Conservation (phyloP, 1,140 invertebrate genomes). For the Hylyphantes graminicola region DNA sequence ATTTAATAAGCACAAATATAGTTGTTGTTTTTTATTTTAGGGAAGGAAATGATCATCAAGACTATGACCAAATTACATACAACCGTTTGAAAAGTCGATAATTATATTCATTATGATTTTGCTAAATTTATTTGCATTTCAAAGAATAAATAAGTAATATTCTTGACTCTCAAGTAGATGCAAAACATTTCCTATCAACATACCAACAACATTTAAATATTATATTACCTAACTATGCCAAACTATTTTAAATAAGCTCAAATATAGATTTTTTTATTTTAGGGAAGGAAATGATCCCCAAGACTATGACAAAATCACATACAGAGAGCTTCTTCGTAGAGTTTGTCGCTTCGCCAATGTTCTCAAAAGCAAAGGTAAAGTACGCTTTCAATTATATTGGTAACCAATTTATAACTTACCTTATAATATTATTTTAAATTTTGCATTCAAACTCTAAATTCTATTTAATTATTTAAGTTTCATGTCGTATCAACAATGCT, state of each 20-base stretch:
- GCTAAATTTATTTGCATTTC: too few species aligned
- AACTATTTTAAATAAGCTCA: too few species aligned
- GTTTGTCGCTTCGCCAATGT: constrained; percentile 96
- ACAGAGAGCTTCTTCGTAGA: constrained; percentile 85
- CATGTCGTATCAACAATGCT: too few species aligned
- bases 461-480: not conserved
- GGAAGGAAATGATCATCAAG: constrained; percentile 95
- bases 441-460: not conserved
- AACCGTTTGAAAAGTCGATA: constrained; percentile 62
- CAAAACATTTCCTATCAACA: too few species aligned
- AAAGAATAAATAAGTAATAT: too few species aligned
- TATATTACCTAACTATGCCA: too few species aligned
- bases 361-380: constrained; percentile 68
- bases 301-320: constrained; percentile 89
- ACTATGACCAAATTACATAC: constrained; percentile 90
- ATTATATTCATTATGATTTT: too few species aligned
- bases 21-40: constrained; percentile 69
- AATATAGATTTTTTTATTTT: constrained; percentile 55
- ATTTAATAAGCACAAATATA: too few species aligned
- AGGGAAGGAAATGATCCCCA: constrained; percentile 96
- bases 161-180: too few species aligned
- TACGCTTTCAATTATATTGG: not conserved
- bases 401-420: not conserved
- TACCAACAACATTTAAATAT: too few species aligned
- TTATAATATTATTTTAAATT: not conserved